These are phyloP conservation scores for Pyrgus malvae DNA, from an alignment of 2,888 invertebrate species.

Conservation along the genomic window DNA sequence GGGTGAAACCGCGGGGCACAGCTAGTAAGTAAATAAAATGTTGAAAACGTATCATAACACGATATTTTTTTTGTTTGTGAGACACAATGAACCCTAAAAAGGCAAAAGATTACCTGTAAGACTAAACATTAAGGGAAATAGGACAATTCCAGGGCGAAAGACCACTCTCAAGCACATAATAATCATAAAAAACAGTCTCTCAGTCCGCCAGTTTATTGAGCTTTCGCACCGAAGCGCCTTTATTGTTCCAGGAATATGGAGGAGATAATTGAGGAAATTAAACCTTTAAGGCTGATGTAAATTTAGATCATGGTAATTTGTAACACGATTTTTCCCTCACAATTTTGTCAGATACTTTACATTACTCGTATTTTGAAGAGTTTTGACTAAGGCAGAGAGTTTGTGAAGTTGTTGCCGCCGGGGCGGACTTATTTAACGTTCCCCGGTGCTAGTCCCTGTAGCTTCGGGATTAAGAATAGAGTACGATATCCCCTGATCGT, in stretches of 20 bases:
- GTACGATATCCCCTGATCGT: no score
- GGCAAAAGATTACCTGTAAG: conserved; percentile 33
- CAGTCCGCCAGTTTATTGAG: conserved; percentile 25
- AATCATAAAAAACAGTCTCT: conserved; percentile 38
- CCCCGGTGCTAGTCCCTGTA: no score
- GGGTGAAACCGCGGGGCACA: no score
- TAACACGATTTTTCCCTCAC: background rate
- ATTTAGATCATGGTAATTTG: conserved; percentile 7
- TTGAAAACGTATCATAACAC: no score
- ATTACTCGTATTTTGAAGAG: no score
- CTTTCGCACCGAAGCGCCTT: conserved; percentile 16
- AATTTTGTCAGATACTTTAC: no score
- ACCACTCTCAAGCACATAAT: conserved; percentile 38
- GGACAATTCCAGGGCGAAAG: conserved; percentile 39
- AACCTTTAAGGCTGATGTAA: conserved; percentile 12
- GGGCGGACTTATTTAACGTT: no score
- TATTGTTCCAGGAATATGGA: conserved; percentile 21
- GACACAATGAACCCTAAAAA: conserved; percentile 1
- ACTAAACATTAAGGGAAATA: conserved; percentile 38
- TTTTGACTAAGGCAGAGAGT: no score
- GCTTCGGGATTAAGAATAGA: no score
- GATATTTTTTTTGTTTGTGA: no score
- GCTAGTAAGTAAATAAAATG: no score
- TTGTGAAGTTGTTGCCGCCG: no score
- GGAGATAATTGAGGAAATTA: conserved; percentile 19